Evolutionary conservation across 2,888 invertebrate species (phyloP), one percentile per base, ranked within the genome.

Genomic region (Thymelicus lineola): DNA sequence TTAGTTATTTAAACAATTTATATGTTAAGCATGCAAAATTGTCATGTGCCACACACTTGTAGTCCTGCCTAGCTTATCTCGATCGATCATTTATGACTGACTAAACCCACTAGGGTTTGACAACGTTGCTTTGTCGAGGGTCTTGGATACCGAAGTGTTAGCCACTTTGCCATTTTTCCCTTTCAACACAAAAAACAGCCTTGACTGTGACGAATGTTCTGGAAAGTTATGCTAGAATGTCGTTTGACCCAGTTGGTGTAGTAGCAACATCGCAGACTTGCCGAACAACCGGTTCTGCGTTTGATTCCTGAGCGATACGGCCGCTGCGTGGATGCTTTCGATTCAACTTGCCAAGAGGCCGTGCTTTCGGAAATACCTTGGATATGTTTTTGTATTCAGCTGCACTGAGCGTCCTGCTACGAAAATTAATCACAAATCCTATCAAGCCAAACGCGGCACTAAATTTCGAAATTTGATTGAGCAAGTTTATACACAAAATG

Each of bases 261-360:
- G 74, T 71, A 60, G 70, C 61, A 35, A 20, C 62, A 48, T 36
- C 61, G 62, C 48, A 66, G 66, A 58, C 63, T 66, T 53, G 62
- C 68, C 38, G 45, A 61, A 63, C 69, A 72, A 74, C 74, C 74
- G 74, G 74, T 74, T 74, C 72, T 71, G 60, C 66, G 71, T 72
- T 74, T 72, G 71, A 74, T 72, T 74, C 72, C 72, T 46, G 71
- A 71, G 71, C 59, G 65, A 71, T 63, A 63, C 58, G 57, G 58
- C 10, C 63, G 57, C 62, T 46, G 55, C 61, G 57, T 68, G 62
- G 63, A 69, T 50, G 69, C 63, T 69, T 69, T 69, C 69, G 48
- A 63, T 48, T 42, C 45, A 50, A 70, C 59, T 65, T 60, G 60
- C 53, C 45, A 65, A 53, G 6, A 45, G 62, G 9, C 38, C 42